phyloP scores from a whole-genome alignment of 2,888 invertebrate genomes.

The Ochropleura leucogaster region DNA sequence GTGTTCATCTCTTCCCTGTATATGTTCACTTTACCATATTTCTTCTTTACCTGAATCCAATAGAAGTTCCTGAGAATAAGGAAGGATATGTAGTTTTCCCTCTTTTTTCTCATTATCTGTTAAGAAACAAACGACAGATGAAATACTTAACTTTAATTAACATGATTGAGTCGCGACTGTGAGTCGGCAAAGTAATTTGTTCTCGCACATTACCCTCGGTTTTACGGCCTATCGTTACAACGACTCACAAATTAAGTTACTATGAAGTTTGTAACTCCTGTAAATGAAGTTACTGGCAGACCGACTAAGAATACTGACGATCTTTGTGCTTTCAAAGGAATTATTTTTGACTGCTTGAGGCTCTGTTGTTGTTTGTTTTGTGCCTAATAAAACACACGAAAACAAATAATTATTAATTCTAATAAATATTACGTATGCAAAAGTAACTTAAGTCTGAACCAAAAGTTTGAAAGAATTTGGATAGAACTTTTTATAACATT shows the following conservation, averaged over 20 bases:
- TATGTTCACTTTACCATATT: too few species aligned
- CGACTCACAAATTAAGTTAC: slow-evolving; percentile 63
- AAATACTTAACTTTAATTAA: slow-evolving; percentile 47
- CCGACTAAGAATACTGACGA: slow-evolving; percentile 41
- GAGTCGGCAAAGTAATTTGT: slow-evolving; percentile 53
- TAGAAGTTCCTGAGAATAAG: too few species aligned
- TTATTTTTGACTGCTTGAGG: slow-evolving; percentile 1
- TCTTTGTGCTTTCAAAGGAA: slow-evolving; percentile 1
- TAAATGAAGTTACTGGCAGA: slow-evolving; percentile 51
- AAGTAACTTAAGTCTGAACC: background rate
- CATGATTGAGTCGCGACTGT: slow-evolving; percentile 44
- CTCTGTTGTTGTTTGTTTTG: background rate
- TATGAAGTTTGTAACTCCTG: slow-evolving; percentile 62
- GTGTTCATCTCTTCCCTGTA: too few species aligned
- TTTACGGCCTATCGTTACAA: slow-evolving; percentile 63
- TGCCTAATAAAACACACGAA: background rate
- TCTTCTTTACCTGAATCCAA: too few species aligned
- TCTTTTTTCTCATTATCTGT: background rate
- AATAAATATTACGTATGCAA: background rate
- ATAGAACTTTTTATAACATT: background rate
- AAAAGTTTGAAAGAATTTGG: background rate
- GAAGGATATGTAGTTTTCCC: background rate
- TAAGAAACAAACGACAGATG: background rate
- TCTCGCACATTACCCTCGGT: slow-evolving; percentile 58
- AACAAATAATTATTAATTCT: background rate